Evolutionary conservation across 2,888 invertebrate genomes (phyloP), one percentile per base, ranked within the genome.

Genomic region (Drosophila ochracea): DNA sequence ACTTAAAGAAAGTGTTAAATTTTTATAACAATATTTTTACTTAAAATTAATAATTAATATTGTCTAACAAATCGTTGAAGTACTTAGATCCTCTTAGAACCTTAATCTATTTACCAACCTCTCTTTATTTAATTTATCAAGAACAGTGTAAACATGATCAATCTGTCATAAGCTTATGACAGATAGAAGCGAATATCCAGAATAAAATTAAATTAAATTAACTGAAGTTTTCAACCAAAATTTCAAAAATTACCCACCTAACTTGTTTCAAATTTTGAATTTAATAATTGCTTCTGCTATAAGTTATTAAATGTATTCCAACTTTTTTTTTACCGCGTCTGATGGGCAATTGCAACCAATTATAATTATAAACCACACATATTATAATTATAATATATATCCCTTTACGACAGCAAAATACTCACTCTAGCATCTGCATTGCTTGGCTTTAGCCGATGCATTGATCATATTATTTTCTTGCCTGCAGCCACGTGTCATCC

Each of bases 401-500:
- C 68, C 73, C 73, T 72, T 80, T 16, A 41, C 66, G 70, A 19
- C 41, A 39, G 7, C 10, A 41, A 78, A 74, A 58, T 76, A 60
- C 54, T 30, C 43, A 28, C 58, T 50, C 0, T 21, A 43, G 41
- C 59, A 50, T 33, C 50, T 50, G 41, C 49, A 37, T 61, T 33
- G 21, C 50, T 67, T 47, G 55, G 53, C 64, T 77, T 68, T 84
- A 79, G 73, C 47, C 70, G 52, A 57, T 69, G 55, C 37, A 41
- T 66, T 54, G 67, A 62, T 43, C 70, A 64, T 81, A 69, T 78
- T 64, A 62, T 74, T 74, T 76, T 65, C 6, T 7, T 37, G 50
- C 50, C 62, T 60, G 75, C 73, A 52, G 33, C 68, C 59, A 65
- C 76, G 54, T 49, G 73, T 75, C 80, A 76, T 76, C 77, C 78